A percentile compares a stretch with the other conserved stretches of the same genome.
Conservation (phyloP, 2,888 invertebrate genomes). For the Orthosia cruda region DNA sequence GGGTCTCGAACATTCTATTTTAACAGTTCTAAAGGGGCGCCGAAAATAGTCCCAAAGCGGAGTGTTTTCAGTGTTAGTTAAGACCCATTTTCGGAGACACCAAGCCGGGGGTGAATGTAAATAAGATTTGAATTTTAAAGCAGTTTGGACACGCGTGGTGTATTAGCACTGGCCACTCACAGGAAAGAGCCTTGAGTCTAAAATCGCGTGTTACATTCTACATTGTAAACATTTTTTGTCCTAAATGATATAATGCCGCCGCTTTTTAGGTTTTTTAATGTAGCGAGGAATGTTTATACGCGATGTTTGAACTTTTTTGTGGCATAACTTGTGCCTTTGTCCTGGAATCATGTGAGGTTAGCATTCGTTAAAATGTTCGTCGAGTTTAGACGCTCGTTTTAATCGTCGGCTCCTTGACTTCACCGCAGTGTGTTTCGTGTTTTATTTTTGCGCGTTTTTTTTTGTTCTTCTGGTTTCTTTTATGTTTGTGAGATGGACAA, state of each 20-base stretch:
- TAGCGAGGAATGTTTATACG: constrained; percentile 60
- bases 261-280: constrained; percentile 61
- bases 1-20: constrained; percentile 85
- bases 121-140: constrained; percentile 89
- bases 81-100: constrained; percentile 83
- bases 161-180: constrained; percentile 56
- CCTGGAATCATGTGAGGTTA: constrained; percentile 64
- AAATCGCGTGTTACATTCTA: constrained; percentile 52
- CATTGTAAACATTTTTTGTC: constrained; percentile 56
- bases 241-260: constrained; percentile 63
- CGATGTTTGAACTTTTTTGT: constrained; percentile 67
- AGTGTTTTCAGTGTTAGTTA: constrained; percentile 81
- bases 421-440: constrained; percentile 31
- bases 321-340: constrained; percentile 66
- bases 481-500: background rate
- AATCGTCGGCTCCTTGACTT: constrained; percentile 60
- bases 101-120: constrained; percentile 86
- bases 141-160: constrained; percentile 69
- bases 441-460: constrained; percentile 24
- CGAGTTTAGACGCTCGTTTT: constrained; percentile 55
- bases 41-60: constrained; percentile 85
- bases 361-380: constrained; percentile 67
- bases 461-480: constrained; percentile 36
- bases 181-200: constrained; percentile 47
- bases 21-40: constrained; percentile 83